Evolutionary conservation across 2,797 vertebrate genomes (phyloP).

Genomic region (Muscicapa striata): DNA sequence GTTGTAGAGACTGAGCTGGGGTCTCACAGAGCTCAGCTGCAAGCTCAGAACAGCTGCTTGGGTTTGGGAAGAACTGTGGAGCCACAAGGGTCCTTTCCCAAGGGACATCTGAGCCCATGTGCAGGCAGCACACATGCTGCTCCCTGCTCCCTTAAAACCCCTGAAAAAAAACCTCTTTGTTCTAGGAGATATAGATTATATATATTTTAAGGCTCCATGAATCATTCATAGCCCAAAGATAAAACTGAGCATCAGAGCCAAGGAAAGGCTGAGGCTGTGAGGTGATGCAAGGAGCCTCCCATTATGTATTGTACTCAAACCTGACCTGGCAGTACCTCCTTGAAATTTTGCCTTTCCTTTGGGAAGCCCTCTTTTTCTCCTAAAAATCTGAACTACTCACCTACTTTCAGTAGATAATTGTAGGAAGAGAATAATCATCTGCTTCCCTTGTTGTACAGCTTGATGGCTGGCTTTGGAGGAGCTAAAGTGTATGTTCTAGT

Average conservation of each 20-base stretch:
- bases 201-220: slow-evolving; percentile 72
- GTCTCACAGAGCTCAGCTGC: slow-evolving; percentile 25
- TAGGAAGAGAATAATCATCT: neutral
- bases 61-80: slow-evolving; percentile 61
- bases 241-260: slow-evolving; percentile 52
- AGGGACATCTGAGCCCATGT: slow-evolving; percentile 21
- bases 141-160: neutral
- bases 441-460: neutral
- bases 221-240: slow-evolving; percentile 75
- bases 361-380: neutral
- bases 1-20: neutral
- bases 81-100: slow-evolving; percentile 22
- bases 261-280: neutral
- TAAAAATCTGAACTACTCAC: neutral
- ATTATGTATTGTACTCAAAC: slow-evolving; percentile 54
- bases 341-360: neutral
- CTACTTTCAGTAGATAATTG: neutral
- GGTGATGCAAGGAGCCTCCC: neutral
- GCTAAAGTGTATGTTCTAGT: neutral
- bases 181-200: slow-evolving; percentile 64
- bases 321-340: slow-evolving; percentile 18
- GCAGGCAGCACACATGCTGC: neutral
- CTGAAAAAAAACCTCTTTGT: slow-evolving; percentile 66
- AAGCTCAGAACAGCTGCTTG: slow-evolving; percentile 50
- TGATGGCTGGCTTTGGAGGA: neutral